A percentile compares a stretch with the other conserved stretches of the same genome.
These are phyloP conservation scores for Danio jaintianensis DNA, from an alignment of 2,797 vertebrate genomes.

Conservation along the genomic window DNA sequence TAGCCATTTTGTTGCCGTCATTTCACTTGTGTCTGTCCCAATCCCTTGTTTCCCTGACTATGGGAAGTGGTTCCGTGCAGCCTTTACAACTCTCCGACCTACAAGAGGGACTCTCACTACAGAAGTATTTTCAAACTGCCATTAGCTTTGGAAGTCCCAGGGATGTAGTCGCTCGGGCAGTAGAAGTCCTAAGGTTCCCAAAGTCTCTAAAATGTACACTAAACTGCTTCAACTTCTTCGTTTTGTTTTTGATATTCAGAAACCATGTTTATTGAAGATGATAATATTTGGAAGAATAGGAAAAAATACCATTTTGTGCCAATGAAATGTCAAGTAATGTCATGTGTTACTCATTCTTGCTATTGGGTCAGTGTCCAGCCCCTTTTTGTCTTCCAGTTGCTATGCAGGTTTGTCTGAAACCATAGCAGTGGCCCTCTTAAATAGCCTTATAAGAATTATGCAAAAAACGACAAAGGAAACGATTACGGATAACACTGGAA, in stretches of 20 bases:
- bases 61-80: conserved; percentile 73
- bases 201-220: conserved; percentile 73
- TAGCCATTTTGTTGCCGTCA: conserved; percentile 71
- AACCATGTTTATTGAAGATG: conserved; percentile 63
- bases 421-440: conserved; percentile 87
- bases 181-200: conserved; percentile 69
- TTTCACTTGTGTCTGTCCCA: conserved; percentile 64
- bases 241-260: conserved; percentile 62
- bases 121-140: conserved; percentile 77
- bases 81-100: conserved; percentile 71
- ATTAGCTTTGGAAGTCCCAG: conserved; percentile 72
- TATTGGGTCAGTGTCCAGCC: conserved; percentile 82
- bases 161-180: conserved; percentile 66
- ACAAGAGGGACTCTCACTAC: conserved; percentile 66
- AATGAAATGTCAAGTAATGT: conserved; percentile 76
- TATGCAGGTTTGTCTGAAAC: conserved; percentile 80
- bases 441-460: conserved; percentile 97
- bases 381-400: conserved; percentile 88
- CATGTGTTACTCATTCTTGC: conserved; percentile 72
- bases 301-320: conserved; percentile 75
- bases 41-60: conserved; percentile 63
- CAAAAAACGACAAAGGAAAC: conserved; percentile 85
- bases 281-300: conserved; percentile 56
- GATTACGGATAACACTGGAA: conserved; percentile 95
- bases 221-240: conserved; percentile 59